Base-by-base conservation (phyloP, 2,888 invertebrate genomes). In the Ferdinandea cuprea region DNA sequence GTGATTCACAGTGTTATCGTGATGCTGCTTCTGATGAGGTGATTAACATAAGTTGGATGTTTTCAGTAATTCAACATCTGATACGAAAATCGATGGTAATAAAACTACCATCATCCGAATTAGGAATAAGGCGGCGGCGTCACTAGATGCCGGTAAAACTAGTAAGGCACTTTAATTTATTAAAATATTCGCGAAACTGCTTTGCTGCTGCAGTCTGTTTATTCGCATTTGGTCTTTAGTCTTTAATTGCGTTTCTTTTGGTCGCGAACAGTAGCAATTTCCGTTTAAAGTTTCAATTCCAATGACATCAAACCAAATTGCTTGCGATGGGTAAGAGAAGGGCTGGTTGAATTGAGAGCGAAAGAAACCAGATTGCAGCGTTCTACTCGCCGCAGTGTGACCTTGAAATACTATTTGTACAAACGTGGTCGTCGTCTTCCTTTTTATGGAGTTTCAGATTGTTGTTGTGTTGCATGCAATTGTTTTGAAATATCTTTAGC, bases 331-430 rank as follows among this genome's bases (percentile, higher is more conserved):
- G 28, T n/a, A 37, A 17, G 19, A 48, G 42, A 44, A 58, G 37
- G 46, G 48, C 37, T 58, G n/a, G 25, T 19, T 40, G 25, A 4
- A 1, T 37, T 9, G 11, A 40, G 19, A 58, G n/a, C 9, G n/a
- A 25, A 56, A 17, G 25, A 37, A 58, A 58, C 58, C 46, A 28
- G 56, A 44, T 56, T 54, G 44, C 44, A 44, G 5, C 25, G 30
- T 58, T 9, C 5, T 35, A 13, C 9, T 28, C 5, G 3, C 5
- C 25, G 25, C 2, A n/a, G 19, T 13, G 7, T 40, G 58, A 59
- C 69, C 58, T 69, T 69, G 69, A 58, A 48, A 48, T 58, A 21
- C 48, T 37, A 25, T 44, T n/a, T 37, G 35, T n/a, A n/a, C n/a
- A n/a, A n/a, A n/a, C n/a, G n/a, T n/a, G n/a, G n/a, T n/a, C n/a